Conservation (phyloP, 2,888 invertebrate species). For the Ichneumoninae sp. region DNA sequence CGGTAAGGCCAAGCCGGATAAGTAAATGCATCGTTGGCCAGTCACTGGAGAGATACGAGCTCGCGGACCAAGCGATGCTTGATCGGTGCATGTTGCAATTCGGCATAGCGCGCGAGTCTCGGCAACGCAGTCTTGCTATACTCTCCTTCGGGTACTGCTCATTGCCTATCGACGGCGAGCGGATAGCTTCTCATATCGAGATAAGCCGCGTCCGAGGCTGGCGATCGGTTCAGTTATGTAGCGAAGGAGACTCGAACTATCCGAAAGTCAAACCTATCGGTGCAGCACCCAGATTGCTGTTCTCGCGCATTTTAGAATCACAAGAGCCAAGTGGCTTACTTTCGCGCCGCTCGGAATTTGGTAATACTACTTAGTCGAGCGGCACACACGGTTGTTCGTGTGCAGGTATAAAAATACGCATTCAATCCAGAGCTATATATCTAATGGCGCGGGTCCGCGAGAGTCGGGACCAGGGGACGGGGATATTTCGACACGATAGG, state of each 20-base stretch:
- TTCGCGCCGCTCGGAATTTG: slow-evolving; percentile 62
- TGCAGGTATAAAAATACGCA: not conserved
- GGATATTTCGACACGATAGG: slow-evolving; percentile 55
- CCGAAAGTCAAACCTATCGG: slow-evolving; percentile 21
- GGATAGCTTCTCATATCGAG: slow-evolving; percentile 18
- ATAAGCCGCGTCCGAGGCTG: not conserved
- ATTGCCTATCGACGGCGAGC: not conserved
- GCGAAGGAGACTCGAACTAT: not conserved
- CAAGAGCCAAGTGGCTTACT: slow-evolving; percentile 41
- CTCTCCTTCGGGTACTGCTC: slow-evolving; percentile 21
- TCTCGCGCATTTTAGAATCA: slow-evolving; percentile 42
- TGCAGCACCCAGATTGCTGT: slow-evolving; percentile 22
- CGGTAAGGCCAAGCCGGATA: slow-evolving; percentile 60
- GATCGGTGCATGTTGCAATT: slow-evolving; percentile 64
- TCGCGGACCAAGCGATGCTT: slow-evolving; percentile 59
- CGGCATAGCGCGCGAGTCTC: slow-evolving; percentile 33
- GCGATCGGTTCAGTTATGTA: not conserved
- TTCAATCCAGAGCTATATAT: slow-evolving; percentile 22
- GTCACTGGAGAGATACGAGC: slow-evolving; percentile 24
- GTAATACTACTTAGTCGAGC: slow-evolving; percentile 50
- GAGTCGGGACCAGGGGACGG: slow-evolving; percentile 3
- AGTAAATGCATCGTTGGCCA: slow-evolving; percentile 64
- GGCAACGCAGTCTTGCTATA: slow-evolving; percentile 20
- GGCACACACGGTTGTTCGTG: slow-evolving; percentile 16
- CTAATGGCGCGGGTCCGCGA: slow-evolving; percentile 37